Base-by-base conservation (phyloP, 2,113 vertebrate species). In the Psophia crepitans region DNA sequence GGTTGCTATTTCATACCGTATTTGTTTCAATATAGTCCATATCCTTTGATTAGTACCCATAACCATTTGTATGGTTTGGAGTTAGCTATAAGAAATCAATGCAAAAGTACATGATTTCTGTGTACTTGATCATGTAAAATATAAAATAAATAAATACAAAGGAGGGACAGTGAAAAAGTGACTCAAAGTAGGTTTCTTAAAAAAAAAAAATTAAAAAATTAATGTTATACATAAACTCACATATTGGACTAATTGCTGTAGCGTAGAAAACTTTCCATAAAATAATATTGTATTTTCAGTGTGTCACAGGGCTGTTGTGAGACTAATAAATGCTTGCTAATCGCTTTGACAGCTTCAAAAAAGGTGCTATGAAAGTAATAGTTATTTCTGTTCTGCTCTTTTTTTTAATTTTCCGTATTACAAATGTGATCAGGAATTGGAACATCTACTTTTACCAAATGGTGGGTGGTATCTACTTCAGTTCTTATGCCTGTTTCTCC, bases 391-490 rank as follows among this genome's bases (percentile, higher is more conserved):
- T 94, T 88, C 85, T 94, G 65, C 58, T 51, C 78, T 89, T 95
- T 94, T 81, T 74, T n/a, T n/a, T n/a, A n/a, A 74, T 94, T 93
- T 89, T 65, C 61, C 32, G 20, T 82, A 39, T 91, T 95, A 58
- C 81, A 95, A 49, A 95, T 95, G 65, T 83, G 84, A 82, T 97
- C 86, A 85, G 86, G 92, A 94, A 92, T 89, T 93, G 81, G 92
- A 96, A 93, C 89, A 91, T 95, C 91, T 94, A 91, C 95, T 92
- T 95, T 94, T 95, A 92, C 95, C 87, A 79, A 79, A 87, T 35
- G 61, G 89, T 95, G 91, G 91, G 94, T 84, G 92, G 93, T 91
- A 94, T 89, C 89, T 82, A 92, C 92, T 92, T 97, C 91, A 87
- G 78, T 91, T 89, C 84, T 85, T 93, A 37, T 93, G 76, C 86